Percentiles rank a stretch among this genome's conserved stretches.
These are phyloP conservation scores for Puma concolor DNA, from an alignment of 2,113 vertebrate genomes.

Conservation along the genomic window DNA sequence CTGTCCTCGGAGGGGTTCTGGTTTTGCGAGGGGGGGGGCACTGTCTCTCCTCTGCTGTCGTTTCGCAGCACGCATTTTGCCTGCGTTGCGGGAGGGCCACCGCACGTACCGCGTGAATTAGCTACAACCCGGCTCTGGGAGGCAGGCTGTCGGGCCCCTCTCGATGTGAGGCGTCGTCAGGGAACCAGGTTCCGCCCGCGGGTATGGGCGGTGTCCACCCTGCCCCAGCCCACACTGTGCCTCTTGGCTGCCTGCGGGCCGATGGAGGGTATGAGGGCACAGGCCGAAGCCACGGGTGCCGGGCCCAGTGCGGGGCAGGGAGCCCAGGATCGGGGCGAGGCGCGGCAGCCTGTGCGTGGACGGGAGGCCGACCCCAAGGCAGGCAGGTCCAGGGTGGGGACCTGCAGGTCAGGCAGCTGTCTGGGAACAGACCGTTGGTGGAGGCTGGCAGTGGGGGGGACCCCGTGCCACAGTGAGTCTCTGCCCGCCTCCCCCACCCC, in stretches of 20 bases:
- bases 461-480: not conserved
- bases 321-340: not conserved
- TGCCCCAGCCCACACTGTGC: not conserved
- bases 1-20: no score
- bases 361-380: not conserved
- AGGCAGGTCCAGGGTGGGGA: not conserved
- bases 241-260: no score
- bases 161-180: not conserved
- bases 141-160: not conserved
- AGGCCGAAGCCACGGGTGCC: rapidly evolving
- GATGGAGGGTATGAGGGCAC: not conserved
- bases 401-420: not conserved
- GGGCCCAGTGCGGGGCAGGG: not conserved
- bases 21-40: no score
- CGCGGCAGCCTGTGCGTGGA: not conserved
- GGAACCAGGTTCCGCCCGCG: not conserved
- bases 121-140: no score
- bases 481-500: rapidly evolving
- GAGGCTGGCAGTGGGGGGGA: not conserved
- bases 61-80: no score
- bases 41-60: no score
- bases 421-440: not conserved
- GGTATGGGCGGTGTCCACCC: not conserved
- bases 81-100: no score
- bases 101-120: no score